Percentiles rank a stretch among this genome's conserved stretches.
Evolutionary conservation across 1,140 invertebrate species (phyloP).

Genomic region (Protaetia brevitarsis): DNA sequence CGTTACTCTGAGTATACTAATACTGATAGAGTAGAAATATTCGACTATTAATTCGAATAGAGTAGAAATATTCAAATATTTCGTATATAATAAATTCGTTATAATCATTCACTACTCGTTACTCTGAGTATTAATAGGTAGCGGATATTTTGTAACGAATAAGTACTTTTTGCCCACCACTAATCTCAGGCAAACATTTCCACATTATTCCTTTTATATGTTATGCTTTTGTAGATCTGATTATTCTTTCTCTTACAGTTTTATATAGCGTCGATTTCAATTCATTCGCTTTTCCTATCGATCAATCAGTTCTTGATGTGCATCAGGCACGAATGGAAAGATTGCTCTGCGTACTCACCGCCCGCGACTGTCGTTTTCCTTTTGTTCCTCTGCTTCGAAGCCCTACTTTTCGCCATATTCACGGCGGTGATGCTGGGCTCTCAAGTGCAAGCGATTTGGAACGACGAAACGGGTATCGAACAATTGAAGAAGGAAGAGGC

Average conservation of each 20-base stretch:
- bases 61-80: no score
- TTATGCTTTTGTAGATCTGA: no score
- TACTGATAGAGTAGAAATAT: no score
- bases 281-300: conserved; percentile 89
- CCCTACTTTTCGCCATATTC: conserved; percentile 96
- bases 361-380: conserved; percentile 94
- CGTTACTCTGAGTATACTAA: no score
- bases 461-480: conserved; percentile 97
- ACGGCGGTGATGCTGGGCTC: conserved; percentile 97
- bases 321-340: conserved; percentile 91
- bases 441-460: conserved; percentile 97
- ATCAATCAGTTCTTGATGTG: conserved; percentile 94
- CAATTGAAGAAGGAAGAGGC: conserved; percentile 92
- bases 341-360: conserved; percentile 89
- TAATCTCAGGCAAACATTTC: no score
- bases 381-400: conserved; percentile 95
- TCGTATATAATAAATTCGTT: no score
- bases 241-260: conserved; percentile 75
- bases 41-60: no score
- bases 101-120: no score
- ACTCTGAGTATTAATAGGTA: no score
- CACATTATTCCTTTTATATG: no score
- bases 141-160: no score
- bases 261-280: conserved; percentile 94
- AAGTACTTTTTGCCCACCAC: no score